Evolutionary conservation across 2,797 vertebrate genomes (phyloP).

Genomic region (Podarcis lilfordi): DNA sequence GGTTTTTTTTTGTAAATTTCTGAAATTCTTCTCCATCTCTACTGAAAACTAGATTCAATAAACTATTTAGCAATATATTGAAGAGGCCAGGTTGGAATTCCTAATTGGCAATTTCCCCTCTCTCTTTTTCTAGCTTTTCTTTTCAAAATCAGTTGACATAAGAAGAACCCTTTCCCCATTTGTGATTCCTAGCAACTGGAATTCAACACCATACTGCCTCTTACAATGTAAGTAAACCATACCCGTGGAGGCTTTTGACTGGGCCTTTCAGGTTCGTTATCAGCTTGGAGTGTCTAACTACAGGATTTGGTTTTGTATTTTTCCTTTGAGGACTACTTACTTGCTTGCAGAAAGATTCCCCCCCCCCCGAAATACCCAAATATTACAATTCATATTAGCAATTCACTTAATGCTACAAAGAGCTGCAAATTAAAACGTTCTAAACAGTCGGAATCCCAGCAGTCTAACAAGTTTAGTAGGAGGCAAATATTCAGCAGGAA

Average conservation of each 20-base stretch:
- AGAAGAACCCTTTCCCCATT: too few relatives aligned
- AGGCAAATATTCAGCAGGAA: conserved; percentile 24
- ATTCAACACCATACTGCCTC: too few relatives aligned
- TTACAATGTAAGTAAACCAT: too few relatives aligned
- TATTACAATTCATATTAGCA: not conserved
- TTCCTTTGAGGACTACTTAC: not conserved
- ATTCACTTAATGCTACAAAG: not conserved
- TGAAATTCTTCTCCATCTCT: not conserved
- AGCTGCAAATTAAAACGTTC: not conserved
- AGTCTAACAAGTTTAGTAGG: conserved; percentile 4
- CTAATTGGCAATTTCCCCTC: too few relatives aligned
- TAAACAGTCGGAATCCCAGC: conserved; percentile 1
- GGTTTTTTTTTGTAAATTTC: not conserved
- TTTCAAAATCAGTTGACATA: too few relatives aligned
- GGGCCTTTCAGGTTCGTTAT: not conserved
- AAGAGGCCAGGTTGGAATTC: not conserved
- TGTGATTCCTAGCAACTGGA: too few relatives aligned
- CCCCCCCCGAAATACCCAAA: not conserved
- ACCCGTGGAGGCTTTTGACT: not conserved
- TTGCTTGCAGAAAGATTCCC: not conserved
- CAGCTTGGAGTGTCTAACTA: not conserved
- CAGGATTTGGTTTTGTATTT: not conserved
- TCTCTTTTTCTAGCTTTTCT: too few relatives aligned
- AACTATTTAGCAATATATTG: not conserved
- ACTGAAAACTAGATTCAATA: not conserved